Conservation (phyloP, 2,113 vertebrate genomes). For the Delphinus delphis region DNA sequence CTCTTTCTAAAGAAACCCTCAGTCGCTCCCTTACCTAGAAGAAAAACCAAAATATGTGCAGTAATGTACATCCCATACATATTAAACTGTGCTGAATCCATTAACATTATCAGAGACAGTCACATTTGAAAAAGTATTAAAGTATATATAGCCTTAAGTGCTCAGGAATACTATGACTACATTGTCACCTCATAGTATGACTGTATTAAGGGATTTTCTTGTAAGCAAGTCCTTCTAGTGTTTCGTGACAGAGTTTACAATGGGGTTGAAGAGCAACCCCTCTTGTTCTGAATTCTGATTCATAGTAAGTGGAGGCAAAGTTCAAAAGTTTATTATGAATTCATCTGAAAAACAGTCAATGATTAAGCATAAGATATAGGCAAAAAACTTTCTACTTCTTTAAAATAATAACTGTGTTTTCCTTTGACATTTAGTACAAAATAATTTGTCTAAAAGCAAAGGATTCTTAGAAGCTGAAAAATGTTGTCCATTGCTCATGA, state of each 20-base stretch:
- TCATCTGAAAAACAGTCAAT: not conserved
- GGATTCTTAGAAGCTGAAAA: not conserved
- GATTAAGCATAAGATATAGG: not conserved
- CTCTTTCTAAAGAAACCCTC: slow-evolving; percentile 97
- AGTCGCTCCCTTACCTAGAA: slow-evolving; percentile 94
- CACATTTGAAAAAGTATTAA: not conserved
- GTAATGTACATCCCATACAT: slow-evolving; percentile 79
- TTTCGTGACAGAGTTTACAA: not conserved
- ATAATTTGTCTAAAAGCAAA: not conserved
- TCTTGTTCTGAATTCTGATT: slow-evolving; percentile 27
- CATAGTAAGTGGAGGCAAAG: not conserved
- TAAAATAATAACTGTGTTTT: not conserved
- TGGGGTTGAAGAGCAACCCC: not conserved
- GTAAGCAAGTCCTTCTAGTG: not conserved
- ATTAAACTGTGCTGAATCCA: slow-evolving; percentile 75
- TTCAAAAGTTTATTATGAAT: not conserved
- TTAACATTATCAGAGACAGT: slow-evolving; percentile 60
- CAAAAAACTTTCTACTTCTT: not conserved
- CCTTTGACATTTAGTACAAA: not conserved
- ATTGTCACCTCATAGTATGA: not conserved
- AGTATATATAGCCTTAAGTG: not conserved
- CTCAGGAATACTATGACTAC: not conserved
- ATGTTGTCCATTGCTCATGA: not conserved
- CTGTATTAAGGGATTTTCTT: slow-evolving; percentile 24
- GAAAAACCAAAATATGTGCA: slow-evolving; percentile 86